Conservation (phyloP, 2,113 vertebrate genomes). For the Fulica atra region DNA sequence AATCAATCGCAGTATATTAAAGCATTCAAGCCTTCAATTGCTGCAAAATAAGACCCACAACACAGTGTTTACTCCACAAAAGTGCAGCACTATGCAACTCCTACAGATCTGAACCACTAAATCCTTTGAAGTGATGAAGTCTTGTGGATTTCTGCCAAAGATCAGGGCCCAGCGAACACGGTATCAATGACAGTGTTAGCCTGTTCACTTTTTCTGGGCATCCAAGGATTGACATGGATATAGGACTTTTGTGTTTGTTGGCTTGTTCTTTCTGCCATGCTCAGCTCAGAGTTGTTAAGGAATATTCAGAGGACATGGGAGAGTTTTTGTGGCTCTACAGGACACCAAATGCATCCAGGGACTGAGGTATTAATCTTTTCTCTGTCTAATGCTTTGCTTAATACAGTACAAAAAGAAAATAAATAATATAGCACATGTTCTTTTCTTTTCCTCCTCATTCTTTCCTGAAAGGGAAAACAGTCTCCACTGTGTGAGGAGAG, state of each 20-base stretch:
- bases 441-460: background rate
- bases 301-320: background rate
- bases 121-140: background rate
- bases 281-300: background rate
- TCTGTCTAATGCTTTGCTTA: background rate
- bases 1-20: background rate
- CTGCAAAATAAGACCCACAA: background rate
- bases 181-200: background rate
- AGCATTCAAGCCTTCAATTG: background rate
- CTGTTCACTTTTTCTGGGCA: background rate
- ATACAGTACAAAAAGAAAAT: background rate
- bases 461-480: background rate
- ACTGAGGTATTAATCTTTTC: background rate
- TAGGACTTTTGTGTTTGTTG: background rate
- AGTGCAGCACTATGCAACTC: background rate
- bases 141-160: background rate
- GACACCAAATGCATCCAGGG: background rate
- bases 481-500: background rate
- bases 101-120: background rate
- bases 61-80: background rate
- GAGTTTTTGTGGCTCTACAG: background rate
- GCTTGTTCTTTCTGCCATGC: background rate
- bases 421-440: background rate
- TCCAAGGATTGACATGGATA: background rate
- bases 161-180: too few species aligned